Conservation (phyloP, 2,888 invertebrate genomes). For the Melipona bicolor region DNA sequence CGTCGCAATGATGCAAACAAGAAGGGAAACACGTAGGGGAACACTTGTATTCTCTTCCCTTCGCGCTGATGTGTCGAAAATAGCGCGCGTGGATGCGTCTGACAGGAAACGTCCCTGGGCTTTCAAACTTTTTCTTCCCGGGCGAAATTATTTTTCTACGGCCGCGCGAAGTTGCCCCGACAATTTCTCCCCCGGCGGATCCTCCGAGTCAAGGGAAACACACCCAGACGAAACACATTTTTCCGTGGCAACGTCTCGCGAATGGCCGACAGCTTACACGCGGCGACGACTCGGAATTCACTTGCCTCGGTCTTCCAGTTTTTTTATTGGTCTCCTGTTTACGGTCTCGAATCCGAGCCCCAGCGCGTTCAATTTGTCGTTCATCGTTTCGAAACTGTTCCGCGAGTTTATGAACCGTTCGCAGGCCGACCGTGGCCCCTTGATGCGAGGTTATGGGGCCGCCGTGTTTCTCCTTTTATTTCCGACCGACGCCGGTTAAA, state of each 20-base stretch:
- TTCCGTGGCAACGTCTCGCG: slow-evolving; percentile 6
- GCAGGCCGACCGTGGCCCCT: background rate
- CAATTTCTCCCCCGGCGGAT: slow-evolving; percentile 32
- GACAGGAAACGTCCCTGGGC: background rate
- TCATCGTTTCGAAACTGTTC: background rate
- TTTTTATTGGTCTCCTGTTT: background rate
- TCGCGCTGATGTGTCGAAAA: background rate
- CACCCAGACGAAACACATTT: slow-evolving; percentile 26
- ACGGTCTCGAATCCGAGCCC: background rate
- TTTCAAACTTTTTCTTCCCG: slow-evolving; percentile 14
- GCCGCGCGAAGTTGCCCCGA: slow-evolving; percentile 34
- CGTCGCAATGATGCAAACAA: too few relatives aligned
- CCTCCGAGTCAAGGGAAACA: background rate
- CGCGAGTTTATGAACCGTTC: slow-evolving; percentile 8
- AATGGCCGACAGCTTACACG: slow-evolving; percentile 15
- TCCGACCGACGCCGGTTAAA: background rate
- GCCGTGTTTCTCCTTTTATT: background rate
- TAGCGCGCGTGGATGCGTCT: background rate
- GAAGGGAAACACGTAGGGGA: too few relatives aligned
- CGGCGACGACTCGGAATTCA: slow-evolving; percentile 9
- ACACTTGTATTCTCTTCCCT: background rate
- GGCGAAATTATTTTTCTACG: slow-evolving; percentile 26
- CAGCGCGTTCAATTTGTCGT: slow-evolving; percentile 26
- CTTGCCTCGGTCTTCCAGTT: background rate
- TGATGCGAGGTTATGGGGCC: background rate